Conservation (phyloP, 1,140 invertebrate species). For the Lasioglossum baleicum region DNA sequence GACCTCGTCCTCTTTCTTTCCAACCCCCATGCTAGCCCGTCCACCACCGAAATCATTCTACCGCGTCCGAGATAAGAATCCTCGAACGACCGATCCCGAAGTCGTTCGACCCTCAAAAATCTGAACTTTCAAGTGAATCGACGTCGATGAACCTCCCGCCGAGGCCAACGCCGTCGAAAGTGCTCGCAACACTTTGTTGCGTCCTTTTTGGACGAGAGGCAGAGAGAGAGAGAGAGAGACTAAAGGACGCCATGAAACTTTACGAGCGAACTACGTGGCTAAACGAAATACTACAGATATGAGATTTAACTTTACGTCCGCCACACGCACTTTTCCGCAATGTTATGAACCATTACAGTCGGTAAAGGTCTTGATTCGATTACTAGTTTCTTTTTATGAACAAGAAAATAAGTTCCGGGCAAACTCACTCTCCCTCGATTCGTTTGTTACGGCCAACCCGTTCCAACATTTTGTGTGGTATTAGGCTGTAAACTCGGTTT, state of each 20-base stretch:
- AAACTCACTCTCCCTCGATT: neutral
- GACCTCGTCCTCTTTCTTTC: neutral
- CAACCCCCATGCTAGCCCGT: constrained; percentile 39
- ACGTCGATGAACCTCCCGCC: constrained; percentile 28
- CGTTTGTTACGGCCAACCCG: neutral
- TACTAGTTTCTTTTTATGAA: neutral
- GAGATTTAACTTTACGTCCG: constrained; percentile 48
- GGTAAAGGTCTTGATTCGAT: neutral
- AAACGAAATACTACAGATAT: constrained; percentile 54
- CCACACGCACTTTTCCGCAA: neutral
- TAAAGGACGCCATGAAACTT: constrained; percentile 57
- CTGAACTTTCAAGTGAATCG: constrained; percentile 64
- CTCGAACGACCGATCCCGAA: constrained; percentile 63
- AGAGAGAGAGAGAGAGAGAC: neutral
- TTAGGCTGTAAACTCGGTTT: no score
- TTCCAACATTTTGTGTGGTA: no score
- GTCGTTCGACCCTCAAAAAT: constrained; percentile 64
- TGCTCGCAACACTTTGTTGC: constrained; percentile 61
- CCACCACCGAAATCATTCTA: constrained; percentile 57
- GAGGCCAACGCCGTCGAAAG: constrained; percentile 38
- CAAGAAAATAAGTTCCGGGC: neutral
- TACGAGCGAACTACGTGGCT: constrained; percentile 51
- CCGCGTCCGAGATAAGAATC: constrained; percentile 65
- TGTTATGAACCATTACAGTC: neutral
- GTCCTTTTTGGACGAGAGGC: constrained; percentile 7